Base-by-base conservation (phyloP, 2,113 vertebrate genomes). In the Nettapus auritus region DNA sequence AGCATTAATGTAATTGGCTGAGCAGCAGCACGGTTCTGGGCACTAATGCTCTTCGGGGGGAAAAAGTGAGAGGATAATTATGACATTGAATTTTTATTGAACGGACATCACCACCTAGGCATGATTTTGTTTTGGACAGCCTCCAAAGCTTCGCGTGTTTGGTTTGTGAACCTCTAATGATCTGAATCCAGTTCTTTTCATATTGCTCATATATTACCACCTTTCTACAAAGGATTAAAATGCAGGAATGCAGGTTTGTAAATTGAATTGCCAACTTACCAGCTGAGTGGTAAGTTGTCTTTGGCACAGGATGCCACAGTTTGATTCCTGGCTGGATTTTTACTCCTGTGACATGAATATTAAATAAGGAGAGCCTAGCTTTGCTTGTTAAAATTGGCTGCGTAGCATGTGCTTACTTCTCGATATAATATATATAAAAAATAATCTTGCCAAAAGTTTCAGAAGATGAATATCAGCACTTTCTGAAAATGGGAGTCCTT, bases 221-320 rank as follows among this genome's bases (percentile, higher is more conserved):
- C 93, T 96, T 95, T 97, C 93, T 97, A 93, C 95, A 96, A 95
- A 98, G 96, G 94, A 97, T 98, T 97, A 96, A 97, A 97, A 98
- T 97, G 94, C 90, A 96, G 95, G 94, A 97, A 97, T 97, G 96
- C 94, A 93, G 90, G 95, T 97, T 97, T 97, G 95, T 97, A 97
- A 98, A 96, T 97, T 97, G 97, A 98, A 97, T 98, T 97, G 97
- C 96, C 97, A 96, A 97, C 97, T 98, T 97, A 96, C 95, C 96
- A 97, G 97, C 97, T 95, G 96, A 97, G 96, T 97, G 93, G 96
- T 97, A 96, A 97, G 98, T 97, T 98, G 96, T 97, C 96, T 97
- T 98, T 98, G 97, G 97, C 97, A 97, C 95, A 69, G 95, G 89
- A 93, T 96, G 96, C 96, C 95, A 82, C 94, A 96, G 96, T 97